Evolutionary conservation across 2,113 vertebrate genomes (phyloP).

Genomic region (Rissa tridactyla): DNA sequence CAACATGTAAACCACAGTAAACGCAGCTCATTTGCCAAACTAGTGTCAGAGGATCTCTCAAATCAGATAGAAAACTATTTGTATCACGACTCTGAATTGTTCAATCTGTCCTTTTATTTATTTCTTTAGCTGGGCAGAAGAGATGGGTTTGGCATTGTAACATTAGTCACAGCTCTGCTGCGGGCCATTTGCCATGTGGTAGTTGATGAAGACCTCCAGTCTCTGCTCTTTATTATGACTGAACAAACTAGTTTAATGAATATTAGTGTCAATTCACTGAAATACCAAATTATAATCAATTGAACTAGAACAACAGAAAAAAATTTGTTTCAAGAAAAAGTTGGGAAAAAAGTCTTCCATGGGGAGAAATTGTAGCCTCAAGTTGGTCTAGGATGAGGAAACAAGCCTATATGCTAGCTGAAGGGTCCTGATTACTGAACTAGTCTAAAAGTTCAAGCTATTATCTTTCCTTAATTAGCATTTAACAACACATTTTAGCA

Average conservation of each 20-base stretch:
- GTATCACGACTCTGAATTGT: background rate
- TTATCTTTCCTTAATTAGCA: slow-evolving; percentile 6
- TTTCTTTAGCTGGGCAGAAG: background rate
- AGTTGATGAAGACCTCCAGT: background rate
- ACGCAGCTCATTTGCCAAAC: background rate
- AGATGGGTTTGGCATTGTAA: background rate
- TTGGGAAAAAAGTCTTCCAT: background rate
- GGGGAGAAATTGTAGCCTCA: background rate
- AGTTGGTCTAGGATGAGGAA: background rate
- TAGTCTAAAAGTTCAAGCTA: background rate
- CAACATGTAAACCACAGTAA: background rate
- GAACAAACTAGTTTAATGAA: slow-evolving; percentile 26
- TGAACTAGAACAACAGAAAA: background rate
- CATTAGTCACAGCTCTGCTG: background rate
- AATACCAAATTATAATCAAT: slow-evolving; percentile 23
- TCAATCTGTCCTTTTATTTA: background rate
- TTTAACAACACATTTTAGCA: background rate
- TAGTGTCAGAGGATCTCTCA: background rate
- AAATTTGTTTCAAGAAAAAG: background rate
- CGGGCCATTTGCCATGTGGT: background rate
- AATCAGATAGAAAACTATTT: background rate
- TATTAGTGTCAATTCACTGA: slow-evolving; percentile 9
- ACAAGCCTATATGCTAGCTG: background rate
- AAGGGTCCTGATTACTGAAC: background rate
- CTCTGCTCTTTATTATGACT: background rate